Evolutionary conservation across 2,888 invertebrate genomes (phyloP), one percentile per base, ranked within the genome.

Genomic region (Drosophila fulvimacula): DNA sequence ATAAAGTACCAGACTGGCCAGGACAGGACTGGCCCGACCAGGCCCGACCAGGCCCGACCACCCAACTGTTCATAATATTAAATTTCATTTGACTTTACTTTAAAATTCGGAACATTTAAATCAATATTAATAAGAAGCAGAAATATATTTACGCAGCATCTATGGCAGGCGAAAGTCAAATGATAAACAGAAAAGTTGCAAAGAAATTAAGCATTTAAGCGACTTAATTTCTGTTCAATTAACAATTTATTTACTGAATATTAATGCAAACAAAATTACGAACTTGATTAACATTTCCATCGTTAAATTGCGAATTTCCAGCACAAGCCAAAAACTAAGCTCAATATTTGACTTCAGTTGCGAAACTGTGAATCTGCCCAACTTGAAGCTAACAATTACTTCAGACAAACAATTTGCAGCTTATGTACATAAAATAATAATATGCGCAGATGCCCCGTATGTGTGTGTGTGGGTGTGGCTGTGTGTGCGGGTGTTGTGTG

Each of bases 391-490:
- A 34, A 21, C 34, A 58, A 48, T 48, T 59, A 59, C 39, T 59
- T 39, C 21, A 19, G 15, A 30, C 30, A 30, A 52, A 24, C 52
- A 60, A 30, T 52, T 32, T 52, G 19, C 49, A 36, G 55, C 11
- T 41, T 60, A 21, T 41, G 57, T 57, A 34, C 34, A 49, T 49
- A 49, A 49, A 49, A 34, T 57, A 36, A 36, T 57, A 48, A 57
- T 2, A 27, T 42, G 17, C 57, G 9, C 10, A n/a, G 10, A 34
- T 2, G 24, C 3, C 0, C n/a, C n/a, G 15, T n/a, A 10, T 24
- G 68, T 46, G 9, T 21, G 15, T 15, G 30, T 30, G 19, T 21
- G 49, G 15, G 10, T 21, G 15, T 36, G n/a, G n/a, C n/a, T 21
- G 15, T 15, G 30, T 30, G 19, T 21, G 49, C 15, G 10, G n/a